Base-by-base conservation (phyloP, 2,888 invertebrate genomes). In the Oxycera nigricornis region DNA sequence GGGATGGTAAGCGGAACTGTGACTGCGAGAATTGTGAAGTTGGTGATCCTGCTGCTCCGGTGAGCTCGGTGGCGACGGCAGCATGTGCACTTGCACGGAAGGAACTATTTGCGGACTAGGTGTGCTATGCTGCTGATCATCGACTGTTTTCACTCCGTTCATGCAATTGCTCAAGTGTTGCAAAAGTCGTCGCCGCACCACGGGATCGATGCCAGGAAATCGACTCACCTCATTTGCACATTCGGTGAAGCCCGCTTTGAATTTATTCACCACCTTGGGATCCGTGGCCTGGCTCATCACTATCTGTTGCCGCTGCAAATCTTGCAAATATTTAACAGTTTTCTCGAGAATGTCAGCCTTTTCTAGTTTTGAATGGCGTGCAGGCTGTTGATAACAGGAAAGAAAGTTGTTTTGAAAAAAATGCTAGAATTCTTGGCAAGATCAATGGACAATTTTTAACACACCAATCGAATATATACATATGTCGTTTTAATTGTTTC, bases 271-370 rank as follows among this genome's bases (percentile, higher is more conserved):
- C 1, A 95, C 92, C 17, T 91, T 90, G 0, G 96, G 94, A 83
- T 96, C 95, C 9, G 93, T 90, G 0, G 94, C 91, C 78, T 93
- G 92, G 26, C 94, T 92, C 78, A 92, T 90, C 7, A 92, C 93
- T 59, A 93, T 86, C 83, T 96, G 96, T 83, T 95, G 95, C 11
- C 94, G 89, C 82, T 97, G 96, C 17, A 97, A 87, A 76, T 92
- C 92, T 83, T 96, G 94, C 67, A 98, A 87, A 83, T 97, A 96
- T 82, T 95, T 94, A 61, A 97, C 97, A 0, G 97, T 96, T 89
- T 97, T 92, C 86, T 97, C 97, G 72, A 97, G 87, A 79, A 97
- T 97, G 84, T 97, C 97, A 0, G 97, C 97, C 83, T 97, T 97
- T 85, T 97, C 97, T 81, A 97, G 87, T 84, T 97, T 97, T 3